Percentiles rank a stretch among this genome's conserved stretches.
These are phyloP conservation scores for Phania funesta DNA, from an alignment of 2,888 invertebrate species.

Conservation along the genomic window DNA sequence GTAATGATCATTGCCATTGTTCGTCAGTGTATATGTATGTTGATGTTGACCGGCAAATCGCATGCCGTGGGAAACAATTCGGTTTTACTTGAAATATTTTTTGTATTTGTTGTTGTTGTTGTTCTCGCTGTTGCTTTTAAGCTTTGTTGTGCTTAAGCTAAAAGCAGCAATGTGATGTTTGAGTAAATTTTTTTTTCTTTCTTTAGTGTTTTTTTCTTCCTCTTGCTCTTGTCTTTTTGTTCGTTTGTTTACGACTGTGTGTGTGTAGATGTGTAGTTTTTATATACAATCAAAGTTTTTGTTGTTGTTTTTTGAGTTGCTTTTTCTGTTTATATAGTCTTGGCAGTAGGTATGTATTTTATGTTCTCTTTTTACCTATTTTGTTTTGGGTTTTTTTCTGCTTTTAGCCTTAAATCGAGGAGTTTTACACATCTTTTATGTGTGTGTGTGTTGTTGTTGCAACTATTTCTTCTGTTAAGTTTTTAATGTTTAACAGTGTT, in stretches of 20 bases:
- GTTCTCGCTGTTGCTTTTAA: constrained; percentile 84
- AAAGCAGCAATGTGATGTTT: constrained; percentile 62
- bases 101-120: constrained; percentile 83
- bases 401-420: constrained; percentile 65
- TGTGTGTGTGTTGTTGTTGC: constrained; percentile 62
- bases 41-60: constrained; percentile 81
- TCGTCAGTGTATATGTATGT: constrained; percentile 42
- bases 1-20: constrained; percentile 41
- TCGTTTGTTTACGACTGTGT: background rate
- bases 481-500: constrained; percentile 67
- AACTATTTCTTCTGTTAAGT: constrained; percentile 53
- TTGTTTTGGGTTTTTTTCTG: constrained; percentile 46
- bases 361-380: constrained; percentile 40
- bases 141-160: constrained; percentile 69
- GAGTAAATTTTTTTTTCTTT: constrained; percentile 38
- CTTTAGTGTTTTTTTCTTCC: constrained; percentile 7
- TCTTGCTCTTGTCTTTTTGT: constrained; percentile 13
- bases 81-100: constrained; percentile 79
- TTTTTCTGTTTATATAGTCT: constrained; percentile 66
- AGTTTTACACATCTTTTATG: constrained; percentile 66
- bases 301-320: constrained; percentile 58
- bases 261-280: constrained; percentile 11
- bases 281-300: constrained; percentile 41
- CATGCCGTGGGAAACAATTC: constrained; percentile 82
- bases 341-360: constrained; percentile 44